Percentiles rank a stretch among this genome's conserved stretches.
Evolutionary conservation across 2,113 vertebrate species (phyloP).

Genomic region (Cranoglanis bouderius): DNA sequence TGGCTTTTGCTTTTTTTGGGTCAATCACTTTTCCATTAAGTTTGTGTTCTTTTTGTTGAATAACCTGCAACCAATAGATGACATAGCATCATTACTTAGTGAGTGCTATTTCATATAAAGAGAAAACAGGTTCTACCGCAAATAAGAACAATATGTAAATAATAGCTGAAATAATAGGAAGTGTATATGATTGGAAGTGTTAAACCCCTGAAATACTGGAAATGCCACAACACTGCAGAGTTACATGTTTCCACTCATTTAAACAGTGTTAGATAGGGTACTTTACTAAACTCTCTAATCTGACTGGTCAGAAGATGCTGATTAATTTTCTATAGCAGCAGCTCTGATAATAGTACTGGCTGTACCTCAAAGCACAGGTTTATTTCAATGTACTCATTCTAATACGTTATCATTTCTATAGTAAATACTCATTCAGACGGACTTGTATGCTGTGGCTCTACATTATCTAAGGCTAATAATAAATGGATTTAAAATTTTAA

Average conservation of each 20-base stretch:
- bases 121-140: not conserved
- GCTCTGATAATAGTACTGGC: not conserved
- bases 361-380: not conserved
- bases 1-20: conserved; percentile 98
- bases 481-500: not conserved
- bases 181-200: not conserved
- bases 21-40: conserved; percentile 98
- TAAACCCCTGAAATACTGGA: not conserved
- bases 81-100: not conserved
- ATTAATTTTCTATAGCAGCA: not conserved
- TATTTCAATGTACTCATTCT: not conserved
- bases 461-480: not conserved
- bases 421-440: not conserved
- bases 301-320: not conserved
- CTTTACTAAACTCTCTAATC: not conserved
- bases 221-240: not conserved
- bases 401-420: not conserved
- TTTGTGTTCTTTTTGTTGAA: conserved; percentile 95
- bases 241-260: not conserved
- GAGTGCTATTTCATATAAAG: not conserved
- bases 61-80: conserved; percentile 77
- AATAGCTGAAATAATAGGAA: not conserved
- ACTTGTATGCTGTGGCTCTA: not conserved
- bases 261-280: not conserved
- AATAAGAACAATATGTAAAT: not conserved